Conservation (phyloP, 2,888 invertebrate genomes). For the Bembecia ichneumoniformis region DNA sequence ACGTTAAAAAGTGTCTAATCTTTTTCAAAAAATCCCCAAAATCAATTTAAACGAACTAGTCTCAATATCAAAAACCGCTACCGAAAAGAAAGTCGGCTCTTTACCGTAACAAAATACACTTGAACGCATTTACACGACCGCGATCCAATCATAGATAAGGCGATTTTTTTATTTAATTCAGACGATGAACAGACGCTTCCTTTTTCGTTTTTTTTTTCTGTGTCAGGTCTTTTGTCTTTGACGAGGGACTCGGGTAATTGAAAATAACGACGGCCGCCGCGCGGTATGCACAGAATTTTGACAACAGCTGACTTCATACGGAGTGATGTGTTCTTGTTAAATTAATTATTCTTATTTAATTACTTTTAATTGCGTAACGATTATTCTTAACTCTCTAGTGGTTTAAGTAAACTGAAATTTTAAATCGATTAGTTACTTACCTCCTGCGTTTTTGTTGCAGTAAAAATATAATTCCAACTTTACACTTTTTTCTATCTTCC, state of each 20-base stretch:
- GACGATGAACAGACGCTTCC: constrained; percentile 34
- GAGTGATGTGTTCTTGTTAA: constrained; percentile 5
- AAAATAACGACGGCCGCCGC: constrained; percentile 65
- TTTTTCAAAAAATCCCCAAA: constrained; percentile 4
- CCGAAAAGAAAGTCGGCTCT: constrained; percentile 54
- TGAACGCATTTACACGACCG: constrained; percentile 64
- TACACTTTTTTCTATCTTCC: no score
- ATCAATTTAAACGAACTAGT: constrained; percentile 10
- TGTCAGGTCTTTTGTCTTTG: constrained; percentile 71
- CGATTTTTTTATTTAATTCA: constrained; percentile 43
- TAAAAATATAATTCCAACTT: no score
- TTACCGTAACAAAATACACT: constrained; percentile 55
- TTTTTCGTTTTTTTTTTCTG: constrained; percentile 31
- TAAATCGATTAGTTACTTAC: no score
- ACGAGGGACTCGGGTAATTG: constrained; percentile 66
- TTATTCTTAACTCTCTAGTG: constrained; percentile 2
- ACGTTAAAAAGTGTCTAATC: no score
- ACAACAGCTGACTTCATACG: constrained; percentile 55
- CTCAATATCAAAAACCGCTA: constrained; percentile 48
- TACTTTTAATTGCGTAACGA: no score
- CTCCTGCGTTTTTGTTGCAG: no score
- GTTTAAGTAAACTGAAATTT: no score
- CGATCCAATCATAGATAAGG: constrained; percentile 71
- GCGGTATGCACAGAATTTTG: constrained; percentile 63
- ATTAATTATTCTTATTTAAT: constrained; percentile 14